Evolutionary conservation across 2,797 vertebrate species (phyloP).

Genomic region (Syncerus caffer): DNA sequence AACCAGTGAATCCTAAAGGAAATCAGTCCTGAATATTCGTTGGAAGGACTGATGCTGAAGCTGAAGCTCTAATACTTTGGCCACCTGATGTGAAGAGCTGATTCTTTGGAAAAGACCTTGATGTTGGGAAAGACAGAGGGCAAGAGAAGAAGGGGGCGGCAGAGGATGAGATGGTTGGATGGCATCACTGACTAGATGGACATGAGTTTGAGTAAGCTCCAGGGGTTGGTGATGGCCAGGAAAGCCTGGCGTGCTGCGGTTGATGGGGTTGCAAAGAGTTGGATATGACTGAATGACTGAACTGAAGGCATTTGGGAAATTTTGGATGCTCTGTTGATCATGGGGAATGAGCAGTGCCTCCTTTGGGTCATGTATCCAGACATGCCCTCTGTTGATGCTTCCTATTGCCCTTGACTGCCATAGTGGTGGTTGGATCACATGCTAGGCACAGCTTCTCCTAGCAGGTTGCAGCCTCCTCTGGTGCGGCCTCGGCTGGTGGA

Average conservation of each 20-base stretch:
- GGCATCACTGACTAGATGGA: background rate
- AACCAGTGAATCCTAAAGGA: background rate
- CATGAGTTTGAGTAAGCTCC: background rate
- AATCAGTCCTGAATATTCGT: background rate
- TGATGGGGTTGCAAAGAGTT: background rate
- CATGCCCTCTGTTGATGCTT: background rate
- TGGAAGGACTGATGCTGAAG: background rate
- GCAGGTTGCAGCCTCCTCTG: too few relatives aligned
- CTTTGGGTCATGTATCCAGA: accelerated
- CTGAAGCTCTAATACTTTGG: background rate
- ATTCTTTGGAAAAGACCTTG: background rate
- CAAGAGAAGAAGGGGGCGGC: background rate
- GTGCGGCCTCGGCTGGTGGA: too few relatives aligned
- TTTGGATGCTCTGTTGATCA: background rate
- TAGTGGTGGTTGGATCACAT: accelerated
- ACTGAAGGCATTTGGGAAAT: background rate
- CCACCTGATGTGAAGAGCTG: background rate
- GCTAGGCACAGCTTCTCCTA: accelerated
- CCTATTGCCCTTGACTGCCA: background rate
- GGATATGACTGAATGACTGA: background rate
- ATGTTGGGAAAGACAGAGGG: background rate
- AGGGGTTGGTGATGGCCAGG: background rate
- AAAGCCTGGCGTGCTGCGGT: accelerated
- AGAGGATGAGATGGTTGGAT: background rate
- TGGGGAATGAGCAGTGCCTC: background rate